phyloP scores from a whole-genome alignment of 2,888 invertebrate species.

The Erebia aethiops region DNA sequence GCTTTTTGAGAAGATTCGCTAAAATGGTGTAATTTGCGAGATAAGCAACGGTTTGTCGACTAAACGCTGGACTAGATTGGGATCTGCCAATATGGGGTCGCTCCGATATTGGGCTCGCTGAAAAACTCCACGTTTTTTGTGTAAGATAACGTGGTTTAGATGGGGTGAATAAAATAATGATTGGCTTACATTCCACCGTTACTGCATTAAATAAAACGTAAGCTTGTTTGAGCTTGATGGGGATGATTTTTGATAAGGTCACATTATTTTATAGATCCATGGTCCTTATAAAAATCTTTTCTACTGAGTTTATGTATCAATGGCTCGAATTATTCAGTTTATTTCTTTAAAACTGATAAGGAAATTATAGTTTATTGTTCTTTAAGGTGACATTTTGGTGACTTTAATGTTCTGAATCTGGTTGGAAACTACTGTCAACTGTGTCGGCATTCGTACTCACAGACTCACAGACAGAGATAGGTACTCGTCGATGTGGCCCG shows the following conservation, averaged over 20 bases:
- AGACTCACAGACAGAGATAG: too few relatives aligned
- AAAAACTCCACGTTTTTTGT: constrained; percentile 47
- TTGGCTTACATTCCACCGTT: constrained; percentile 1
- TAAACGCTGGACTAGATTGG: constrained; percentile 59
- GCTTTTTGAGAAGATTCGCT: constrained; percentile 66
- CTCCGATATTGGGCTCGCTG: constrained; percentile 42
- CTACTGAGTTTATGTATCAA: too few relatives aligned
- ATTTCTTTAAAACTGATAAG: too few relatives aligned
- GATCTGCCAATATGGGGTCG: constrained; percentile 61
- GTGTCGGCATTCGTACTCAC: too few relatives aligned
- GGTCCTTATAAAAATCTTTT: too few relatives aligned
- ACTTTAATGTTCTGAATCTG: too few relatives aligned
- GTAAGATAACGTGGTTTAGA: constrained; percentile 42
- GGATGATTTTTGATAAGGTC: background rate
- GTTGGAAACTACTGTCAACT: too few relatives aligned
- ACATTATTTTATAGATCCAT: background rate
- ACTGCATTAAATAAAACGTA: constrained; percentile 4
- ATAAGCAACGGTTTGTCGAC: constrained; percentile 67
- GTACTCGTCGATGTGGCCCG: background rate
- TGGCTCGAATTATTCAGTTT: too few relatives aligned
- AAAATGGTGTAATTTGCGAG: constrained; percentile 75
- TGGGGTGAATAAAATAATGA: constrained; percentile 42
- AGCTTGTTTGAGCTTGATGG: background rate
- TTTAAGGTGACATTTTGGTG: too few relatives aligned
- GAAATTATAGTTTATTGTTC: too few relatives aligned